Evolutionary conservation across 2,113 vertebrate genomes (phyloP).

Genomic region (Perca fluviatilis): DNA sequence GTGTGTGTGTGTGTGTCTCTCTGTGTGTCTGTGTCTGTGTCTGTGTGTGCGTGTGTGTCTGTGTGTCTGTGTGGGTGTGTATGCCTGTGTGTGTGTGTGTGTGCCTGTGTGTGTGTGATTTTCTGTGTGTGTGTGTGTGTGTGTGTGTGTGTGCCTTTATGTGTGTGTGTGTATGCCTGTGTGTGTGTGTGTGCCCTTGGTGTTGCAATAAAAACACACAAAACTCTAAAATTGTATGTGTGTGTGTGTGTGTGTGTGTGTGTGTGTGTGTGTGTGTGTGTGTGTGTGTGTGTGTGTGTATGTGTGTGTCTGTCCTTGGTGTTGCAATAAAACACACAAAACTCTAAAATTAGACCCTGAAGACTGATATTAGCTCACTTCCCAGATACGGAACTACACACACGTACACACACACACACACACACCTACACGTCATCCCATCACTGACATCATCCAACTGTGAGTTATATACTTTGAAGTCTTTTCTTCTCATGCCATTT

Average conservation of each 20-base stretch:
- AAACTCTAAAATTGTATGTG: not conserved
- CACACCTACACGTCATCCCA: not conserved
- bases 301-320: slow-evolving; percentile 30
- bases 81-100: slow-evolving; percentile 11
- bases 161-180: not conserved
- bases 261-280: slow-evolving; percentile 13
- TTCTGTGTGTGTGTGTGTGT: not conserved
- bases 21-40: not conserved
- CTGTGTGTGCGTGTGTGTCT: not conserved
- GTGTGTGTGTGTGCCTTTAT: not conserved
- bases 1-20: not conserved
- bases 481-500: too few species aligned
- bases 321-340: slow-evolving; percentile 56
- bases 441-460: slow-evolving; percentile 22
- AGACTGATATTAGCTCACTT: slow-evolving; percentile 78
- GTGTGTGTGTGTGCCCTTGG: slow-evolving; percentile 10
- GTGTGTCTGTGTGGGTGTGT: not conserved
- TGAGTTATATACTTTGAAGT: not conserved
- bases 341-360: slow-evolving; percentile 78
- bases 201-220: too few species aligned
- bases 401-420: slow-evolving; percentile 5
- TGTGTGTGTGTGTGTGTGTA: not conserved
- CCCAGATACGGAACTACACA: slow-evolving; percentile 48
- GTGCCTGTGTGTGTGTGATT: not conserved
- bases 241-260: not conserved